Conservation (phyloP, 2,888 invertebrate species). For the Melieria crassipennis region DNA sequence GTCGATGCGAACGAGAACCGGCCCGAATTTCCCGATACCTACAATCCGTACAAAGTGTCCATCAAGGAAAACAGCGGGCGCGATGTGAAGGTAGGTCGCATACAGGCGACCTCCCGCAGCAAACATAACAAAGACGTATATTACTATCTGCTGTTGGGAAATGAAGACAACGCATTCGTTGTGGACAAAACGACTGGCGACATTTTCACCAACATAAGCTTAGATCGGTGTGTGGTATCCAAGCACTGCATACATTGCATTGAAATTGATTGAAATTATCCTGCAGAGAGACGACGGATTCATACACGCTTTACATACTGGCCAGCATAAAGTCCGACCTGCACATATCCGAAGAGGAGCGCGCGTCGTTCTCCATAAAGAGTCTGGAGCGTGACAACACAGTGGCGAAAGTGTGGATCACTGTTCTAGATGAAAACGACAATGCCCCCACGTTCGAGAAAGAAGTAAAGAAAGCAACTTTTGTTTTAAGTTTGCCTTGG, state of each 20-base stretch:
- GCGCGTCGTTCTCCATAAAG: slow-evolving; percentile 66
- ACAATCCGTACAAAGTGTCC: slow-evolving; percentile 74
- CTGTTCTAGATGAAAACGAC: slow-evolving; percentile 84
- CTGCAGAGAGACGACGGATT: slow-evolving; percentile 76
- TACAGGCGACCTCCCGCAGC: slow-evolving; percentile 70
- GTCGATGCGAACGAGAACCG: slow-evolving; percentile 85
- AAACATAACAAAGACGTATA: slow-evolving; percentile 85
- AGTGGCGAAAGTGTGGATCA: slow-evolving; percentile 77
- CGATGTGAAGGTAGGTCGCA: slow-evolving; percentile 72
- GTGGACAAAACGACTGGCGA: slow-evolving; percentile 84
- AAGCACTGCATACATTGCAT: not conserved
- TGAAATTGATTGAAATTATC: slow-evolving; percentile 9
- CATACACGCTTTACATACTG: slow-evolving; percentile 80
- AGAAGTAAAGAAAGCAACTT: slow-evolving; percentile 43
- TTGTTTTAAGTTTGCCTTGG: not conserved
- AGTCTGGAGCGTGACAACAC: slow-evolving; percentile 72
- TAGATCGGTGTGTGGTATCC: slow-evolving; percentile 72
- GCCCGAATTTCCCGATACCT: slow-evolving; percentile 77
- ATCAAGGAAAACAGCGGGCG: slow-evolving; percentile 77
- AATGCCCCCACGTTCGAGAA: slow-evolving; percentile 80
- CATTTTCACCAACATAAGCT: slow-evolving; percentile 79
- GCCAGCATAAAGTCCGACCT: slow-evolving; percentile 86
- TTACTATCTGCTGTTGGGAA: slow-evolving; percentile 83
- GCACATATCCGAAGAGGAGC: slow-evolving; percentile 69
- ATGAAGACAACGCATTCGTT: slow-evolving; percentile 79